Evolutionary conservation across 2,888 invertebrate species (phyloP).

Genomic region (Dioctria linearis): DNA sequence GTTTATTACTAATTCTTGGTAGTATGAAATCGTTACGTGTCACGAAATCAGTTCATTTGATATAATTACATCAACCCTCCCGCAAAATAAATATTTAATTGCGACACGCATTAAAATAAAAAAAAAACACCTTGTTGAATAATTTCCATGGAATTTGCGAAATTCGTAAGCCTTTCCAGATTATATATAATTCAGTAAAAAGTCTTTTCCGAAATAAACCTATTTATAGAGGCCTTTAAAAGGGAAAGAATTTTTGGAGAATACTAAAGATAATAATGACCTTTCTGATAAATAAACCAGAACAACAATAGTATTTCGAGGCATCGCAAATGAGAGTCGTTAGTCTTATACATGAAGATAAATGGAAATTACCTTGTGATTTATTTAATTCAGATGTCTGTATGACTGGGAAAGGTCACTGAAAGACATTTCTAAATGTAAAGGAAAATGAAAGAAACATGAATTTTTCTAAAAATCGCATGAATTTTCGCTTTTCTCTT

Average conservation of each 20-base stretch:
- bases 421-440: background rate
- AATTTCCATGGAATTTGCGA: too few relatives aligned
- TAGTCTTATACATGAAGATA: constrained; percentile 8
- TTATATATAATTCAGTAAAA: background rate
- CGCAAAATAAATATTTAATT: too few relatives aligned
- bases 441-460: too few relatives aligned
- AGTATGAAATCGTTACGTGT: too few relatives aligned
- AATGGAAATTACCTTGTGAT: constrained; percentile 14
- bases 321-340: background rate
- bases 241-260: background rate
- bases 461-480: background rate
- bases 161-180: background rate
- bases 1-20: too few relatives aligned
- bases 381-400: background rate
- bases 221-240: too few relatives aligned
- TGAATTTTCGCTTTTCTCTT: background rate
- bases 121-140: too few relatives aligned
- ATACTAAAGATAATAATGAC: background rate
- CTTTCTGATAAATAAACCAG: constrained; percentile 5
- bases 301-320: constrained; percentile 1
- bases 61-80: too few relatives aligned
- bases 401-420: background rate
- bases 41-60: too few relatives aligned
- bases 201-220: background rate
- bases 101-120: too few relatives aligned